Base-by-base conservation (phyloP, 92 coral and sea anemone species). In the Phenganax marumi region DNA sequence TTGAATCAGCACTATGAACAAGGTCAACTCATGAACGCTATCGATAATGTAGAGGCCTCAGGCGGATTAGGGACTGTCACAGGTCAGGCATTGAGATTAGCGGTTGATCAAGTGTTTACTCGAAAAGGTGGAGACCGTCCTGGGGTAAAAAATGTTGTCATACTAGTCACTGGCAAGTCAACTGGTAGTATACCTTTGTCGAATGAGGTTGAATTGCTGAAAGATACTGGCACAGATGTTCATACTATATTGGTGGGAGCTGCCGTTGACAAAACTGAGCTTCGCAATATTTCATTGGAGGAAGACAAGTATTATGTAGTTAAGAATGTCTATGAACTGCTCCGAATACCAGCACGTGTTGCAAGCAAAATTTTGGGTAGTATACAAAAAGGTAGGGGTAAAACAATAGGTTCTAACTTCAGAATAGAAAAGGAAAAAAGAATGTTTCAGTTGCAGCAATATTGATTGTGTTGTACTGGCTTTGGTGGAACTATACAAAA, bases 91-190 rank as follows among this genome's bases (percentile, higher is more conserved):
- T 14, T 78, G 12, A 71, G 63, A 49, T 11, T 78, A 14, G 83
- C 83, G 1, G 54, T 63, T 10, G 68, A 63, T 60, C 73, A 50
- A 52, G 83, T 78, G 54, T 78, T 78, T 63, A 78, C 83, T 56
- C 83, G 83, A 60, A 22, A 49, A n/a, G 83, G 73, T 61, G 83
- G 83, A 21, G 91, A 89, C 53, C 91, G 97, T 48, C 78, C 85
- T 12, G 84, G 79, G 26, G 89, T 89, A 3, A 90, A 95, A 17
- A 92, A 89, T 85, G 81, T 85, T 60, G 91, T 89, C 50, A 74
- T 94, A 0, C 70, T 94, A 43, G 68, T 94, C 53, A 90, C 95
- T 58, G 97, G 98, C 62, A 72, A 70, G 70, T 87, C 87, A 19
- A 66, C 87, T 48, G 95, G 89, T 26, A 75, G 68, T 26, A 62